A percentile compares a stretch with the other conserved stretches of the same genome.
Evolutionary conservation across 2,888 invertebrate genomes (phyloP).

Genomic region (Drosophila acutilabella): DNA sequence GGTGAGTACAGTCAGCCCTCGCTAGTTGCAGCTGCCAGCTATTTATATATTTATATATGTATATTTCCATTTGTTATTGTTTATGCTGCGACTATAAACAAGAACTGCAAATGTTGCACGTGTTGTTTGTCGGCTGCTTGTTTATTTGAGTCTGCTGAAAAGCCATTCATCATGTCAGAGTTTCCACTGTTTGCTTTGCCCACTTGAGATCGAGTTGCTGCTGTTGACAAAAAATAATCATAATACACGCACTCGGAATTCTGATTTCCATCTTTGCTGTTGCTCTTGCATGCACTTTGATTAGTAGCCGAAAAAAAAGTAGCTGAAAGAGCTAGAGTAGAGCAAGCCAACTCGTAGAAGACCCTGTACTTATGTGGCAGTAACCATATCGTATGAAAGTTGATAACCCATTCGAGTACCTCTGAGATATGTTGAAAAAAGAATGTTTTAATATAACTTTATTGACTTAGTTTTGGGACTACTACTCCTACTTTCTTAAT

Average conservation of each 20-base stretch:
- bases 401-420: too few relatives aligned
- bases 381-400: too few relatives aligned
- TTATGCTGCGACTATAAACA: slow-evolving; percentile 7
- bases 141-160: slow-evolving; percentile 1
- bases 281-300: slow-evolving; percentile 9
- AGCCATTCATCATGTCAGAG: slow-evolving; percentile 1
- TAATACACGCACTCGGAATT: slow-evolving; percentile 11
- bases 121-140: slow-evolving; percentile 9
- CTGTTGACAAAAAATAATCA: slow-evolving; percentile 9
- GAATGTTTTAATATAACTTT: too few relatives aligned
- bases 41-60: neutral
- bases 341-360: neutral
- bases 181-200: slow-evolving; percentile 1
- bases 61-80: slow-evolving; percentile 22
- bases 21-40: slow-evolving; percentile 7
- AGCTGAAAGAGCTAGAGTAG: too few relatives aligned
- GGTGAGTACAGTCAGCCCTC: slow-evolving; percentile 87
- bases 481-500: too few relatives aligned
- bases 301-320: neutral
- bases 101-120: slow-evolving; percentile 13
- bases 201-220: slow-evolving; percentile 14
- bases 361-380: neutral
- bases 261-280: neutral
- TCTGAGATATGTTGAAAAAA: too few relatives aligned
- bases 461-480: too few relatives aligned